These are phyloP conservation scores for Acanthochromis polyacanthus DNA, from an alignment of 2,113 vertebrate species.

Conservation along the genomic window DNA sequence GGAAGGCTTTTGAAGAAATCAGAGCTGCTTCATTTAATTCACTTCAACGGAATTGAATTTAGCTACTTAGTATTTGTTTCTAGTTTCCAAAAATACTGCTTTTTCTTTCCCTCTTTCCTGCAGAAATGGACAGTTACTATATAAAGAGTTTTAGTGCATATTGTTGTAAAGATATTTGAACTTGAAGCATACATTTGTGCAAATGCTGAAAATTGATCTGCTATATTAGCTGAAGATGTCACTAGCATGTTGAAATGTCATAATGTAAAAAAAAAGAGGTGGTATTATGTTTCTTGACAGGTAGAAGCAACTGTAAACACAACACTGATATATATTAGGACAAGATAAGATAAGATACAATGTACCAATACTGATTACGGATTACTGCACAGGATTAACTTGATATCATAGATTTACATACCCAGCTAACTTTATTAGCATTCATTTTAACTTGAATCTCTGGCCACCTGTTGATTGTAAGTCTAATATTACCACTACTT, in stretches of 20 bases:
- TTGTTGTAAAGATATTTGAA: too few relatives aligned
- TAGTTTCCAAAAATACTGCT: not conserved
- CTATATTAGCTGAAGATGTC: not conserved
- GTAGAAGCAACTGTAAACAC: too few relatives aligned
- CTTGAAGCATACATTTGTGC: not conserved
- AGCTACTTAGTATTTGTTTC: slow-evolving; percentile 45
- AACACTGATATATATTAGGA: too few relatives aligned
- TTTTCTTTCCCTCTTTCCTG: slow-evolving; percentile 2
- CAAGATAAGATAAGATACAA: too few relatives aligned
- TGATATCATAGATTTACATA: too few relatives aligned
- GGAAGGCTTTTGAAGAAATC: slow-evolving; percentile 53
- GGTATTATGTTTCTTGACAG: too few relatives aligned
- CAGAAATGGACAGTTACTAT: not conserved
- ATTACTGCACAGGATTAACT: too few relatives aligned
- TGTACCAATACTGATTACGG: too few relatives aligned
- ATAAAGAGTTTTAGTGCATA: not conserved
- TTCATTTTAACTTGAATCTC: too few relatives aligned
- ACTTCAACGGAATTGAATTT: slow-evolving; percentile 60
- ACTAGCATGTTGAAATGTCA: not conserved
- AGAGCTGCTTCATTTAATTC: slow-evolving; percentile 62
- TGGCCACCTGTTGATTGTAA: too few relatives aligned
- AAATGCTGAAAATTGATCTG: not conserved
- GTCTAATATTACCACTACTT: too few relatives aligned
- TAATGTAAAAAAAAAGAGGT: not conserved
- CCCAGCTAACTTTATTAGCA: too few relatives aligned